Evolutionary conservation across 2,113 vertebrate species (phyloP).

Genomic region (rabbit (Oryctolagus cuniculus)): DNA sequence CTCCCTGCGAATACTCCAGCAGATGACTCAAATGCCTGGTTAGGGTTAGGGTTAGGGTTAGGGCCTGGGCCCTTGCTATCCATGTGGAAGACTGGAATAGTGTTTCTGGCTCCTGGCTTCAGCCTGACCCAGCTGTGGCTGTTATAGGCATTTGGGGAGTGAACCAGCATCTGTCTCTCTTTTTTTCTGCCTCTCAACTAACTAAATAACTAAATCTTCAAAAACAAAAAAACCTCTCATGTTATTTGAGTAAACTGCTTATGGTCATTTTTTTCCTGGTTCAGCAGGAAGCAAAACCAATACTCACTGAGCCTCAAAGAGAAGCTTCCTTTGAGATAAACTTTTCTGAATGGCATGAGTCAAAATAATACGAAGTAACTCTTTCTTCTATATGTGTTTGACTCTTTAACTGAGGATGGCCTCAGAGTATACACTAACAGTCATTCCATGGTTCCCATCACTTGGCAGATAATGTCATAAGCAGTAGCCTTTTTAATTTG

Average conservation of each 20-base stretch:
- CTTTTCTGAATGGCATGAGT: background rate
- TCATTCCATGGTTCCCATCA: background rate
- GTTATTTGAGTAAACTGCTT: constrained; percentile 18
- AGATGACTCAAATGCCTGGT: too few relatives aligned
- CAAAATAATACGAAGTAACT: constrained; percentile 3
- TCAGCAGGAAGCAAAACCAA: constrained; percentile 57
- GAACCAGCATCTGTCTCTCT: too few relatives aligned
- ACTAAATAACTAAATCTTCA: too few relatives aligned
- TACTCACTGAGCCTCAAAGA: background rate
- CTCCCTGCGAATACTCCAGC: too few relatives aligned
- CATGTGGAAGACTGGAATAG: too few relatives aligned
- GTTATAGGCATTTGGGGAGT: too few relatives aligned
- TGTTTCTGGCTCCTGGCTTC: too few relatives aligned
- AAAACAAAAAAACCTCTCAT: too few relatives aligned
- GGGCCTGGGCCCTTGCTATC: too few relatives aligned
- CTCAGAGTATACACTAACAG: background rate
- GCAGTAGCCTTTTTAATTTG: constrained; percentile 12
- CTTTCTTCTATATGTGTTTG: background rate
- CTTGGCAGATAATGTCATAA: background rate
- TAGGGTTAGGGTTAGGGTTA: too few relatives aligned
- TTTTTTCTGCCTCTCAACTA: too few relatives aligned
- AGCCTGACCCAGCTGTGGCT: too few relatives aligned
- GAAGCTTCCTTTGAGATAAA: background rate
- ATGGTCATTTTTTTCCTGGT: background rate
- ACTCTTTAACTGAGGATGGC: background rate